Evolutionary conservation across 2,888 invertebrate genomes (phyloP), one percentile per base, ranked within the genome.

Genomic region (Pyrochroa serraticornis): DNA sequence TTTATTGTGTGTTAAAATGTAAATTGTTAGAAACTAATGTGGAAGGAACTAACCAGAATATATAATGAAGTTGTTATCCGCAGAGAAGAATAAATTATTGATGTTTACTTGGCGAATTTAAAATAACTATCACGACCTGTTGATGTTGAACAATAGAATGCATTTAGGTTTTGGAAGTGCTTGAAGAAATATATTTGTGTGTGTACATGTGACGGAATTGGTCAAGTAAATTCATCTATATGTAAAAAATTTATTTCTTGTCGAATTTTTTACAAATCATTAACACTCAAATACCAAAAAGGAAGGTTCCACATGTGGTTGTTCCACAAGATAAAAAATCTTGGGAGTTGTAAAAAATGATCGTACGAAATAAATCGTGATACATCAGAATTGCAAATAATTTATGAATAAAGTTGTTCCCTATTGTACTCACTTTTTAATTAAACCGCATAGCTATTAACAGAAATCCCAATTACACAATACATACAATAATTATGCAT

Each of bases 231-330:
- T 22, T 22, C 22, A 13, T 42, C 9, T 31, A 42, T 42, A 30
- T 42, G 42, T 42, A 42, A 42, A 42, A 42, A 42, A 42, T 42
- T 42, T 42, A 42, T 42, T 42, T 7, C 31, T 41, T 41, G 1
- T 30, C 13, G 3, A 35, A 31, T 39, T 39, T 42, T 30, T 42
- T 42, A 42, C 42, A 42, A 42, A 42, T 42, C 32, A 32, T 42
- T 22, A 42, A 42, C 42, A 42, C 30, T 42, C 30, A 32, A 42
- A 14, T 42, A 42, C 22, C 30, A 30, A 30, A 8, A 42, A 42
- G 7, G 7, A 41, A 9, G 14, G 14, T 31, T 9, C n/a, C 2
- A 22, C 22, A 22, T 22, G 22, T 22, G 22, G 22, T 22, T 22
- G 22, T 2, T 22, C 22, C 22, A 5, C 22, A 22, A 22, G 22